Evolutionary conservation across 2,797 vertebrate species (phyloP).

Genomic region (Threskiornis aethiopicus): DNA sequence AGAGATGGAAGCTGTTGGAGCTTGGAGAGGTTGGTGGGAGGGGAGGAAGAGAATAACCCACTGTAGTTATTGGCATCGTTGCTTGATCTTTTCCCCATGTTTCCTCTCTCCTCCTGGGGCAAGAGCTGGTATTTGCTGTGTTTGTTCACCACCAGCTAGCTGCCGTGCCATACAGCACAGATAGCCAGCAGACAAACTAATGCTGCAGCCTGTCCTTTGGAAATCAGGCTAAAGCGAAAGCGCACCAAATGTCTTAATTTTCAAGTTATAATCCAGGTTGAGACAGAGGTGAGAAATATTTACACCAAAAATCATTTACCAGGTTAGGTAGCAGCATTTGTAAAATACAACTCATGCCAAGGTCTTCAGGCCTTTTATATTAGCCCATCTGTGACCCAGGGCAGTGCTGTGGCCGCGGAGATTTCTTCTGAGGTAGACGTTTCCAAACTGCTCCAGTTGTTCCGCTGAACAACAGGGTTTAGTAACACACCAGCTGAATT

Average conservation of each 20-base stretch:
- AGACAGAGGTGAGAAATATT: not conserved
- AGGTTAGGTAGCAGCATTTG: not conserved
- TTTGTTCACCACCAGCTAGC: not conserved
- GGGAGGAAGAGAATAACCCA: not conserved
- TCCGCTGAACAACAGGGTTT: not conserved
- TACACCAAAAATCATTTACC: not conserved
- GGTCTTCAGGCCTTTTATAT: not conserved
- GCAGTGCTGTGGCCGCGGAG: not conserved
- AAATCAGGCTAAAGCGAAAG: not conserved
- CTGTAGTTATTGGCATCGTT: not conserved
- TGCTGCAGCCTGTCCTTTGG: not conserved
- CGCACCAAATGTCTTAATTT: not conserved
- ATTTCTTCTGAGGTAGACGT: not conserved
- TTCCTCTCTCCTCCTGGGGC: not conserved
- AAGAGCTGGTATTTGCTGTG: not conserved
- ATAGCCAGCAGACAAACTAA: not conserved
- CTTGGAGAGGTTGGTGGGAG: not conserved
- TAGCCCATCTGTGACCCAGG: not conserved
- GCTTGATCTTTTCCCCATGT: not conserved
- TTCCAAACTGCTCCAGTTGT: not conserved
- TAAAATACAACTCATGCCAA: not conserved
- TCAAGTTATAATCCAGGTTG: not conserved
- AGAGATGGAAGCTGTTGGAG: not conserved
- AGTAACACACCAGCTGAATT: not conserved
- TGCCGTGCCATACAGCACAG: accelerated